Evolutionary conservation across 2,113 vertebrate species (phyloP).

Genomic region (Macrotis lagotis): DNA sequence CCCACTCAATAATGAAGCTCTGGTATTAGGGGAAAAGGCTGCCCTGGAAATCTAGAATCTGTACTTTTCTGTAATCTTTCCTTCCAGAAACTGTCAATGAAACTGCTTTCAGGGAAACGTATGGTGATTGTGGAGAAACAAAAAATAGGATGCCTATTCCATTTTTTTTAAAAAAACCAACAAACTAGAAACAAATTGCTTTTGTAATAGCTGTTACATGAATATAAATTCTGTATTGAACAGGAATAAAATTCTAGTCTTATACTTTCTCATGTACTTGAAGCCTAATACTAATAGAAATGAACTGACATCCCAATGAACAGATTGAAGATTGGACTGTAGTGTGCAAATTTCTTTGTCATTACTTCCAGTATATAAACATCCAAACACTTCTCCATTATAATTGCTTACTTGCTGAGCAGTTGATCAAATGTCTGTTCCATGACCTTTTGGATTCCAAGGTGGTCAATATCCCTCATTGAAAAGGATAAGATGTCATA

Average conservation of each 20-base stretch:
- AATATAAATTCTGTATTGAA: not conserved
- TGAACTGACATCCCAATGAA: conserved; percentile 10
- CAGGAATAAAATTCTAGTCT: not conserved
- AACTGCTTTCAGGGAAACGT: conserved; percentile 33
- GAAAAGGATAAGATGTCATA: conserved; percentile 96
- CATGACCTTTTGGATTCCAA: conserved; percentile 98
- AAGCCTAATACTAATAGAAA: conserved; percentile 18
- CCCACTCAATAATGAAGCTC: conserved; percentile 22
- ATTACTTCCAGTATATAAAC: not conserved
- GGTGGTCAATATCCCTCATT: conserved; percentile 95
- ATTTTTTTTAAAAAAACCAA: not conserved
- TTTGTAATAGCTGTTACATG: not conserved
- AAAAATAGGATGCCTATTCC: not conserved
- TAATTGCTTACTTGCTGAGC: conserved; percentile 89
- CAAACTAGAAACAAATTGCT: not conserved
- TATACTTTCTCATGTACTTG: not conserved
- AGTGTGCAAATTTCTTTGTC: not conserved
- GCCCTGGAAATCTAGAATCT: conserved; percentile 32
- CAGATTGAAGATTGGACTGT: not conserved
- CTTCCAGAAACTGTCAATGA: conserved; percentile 41
- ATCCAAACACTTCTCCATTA: not conserved
- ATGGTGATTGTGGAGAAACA: conserved; percentile 1
- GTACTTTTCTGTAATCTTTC: conserved; percentile 32
- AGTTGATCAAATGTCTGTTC: conserved; percentile 94
- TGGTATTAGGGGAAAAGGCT: conserved; percentile 31